Conservation (phyloP, 2,888 invertebrate genomes). For the Noctua fimbriata region DNA sequence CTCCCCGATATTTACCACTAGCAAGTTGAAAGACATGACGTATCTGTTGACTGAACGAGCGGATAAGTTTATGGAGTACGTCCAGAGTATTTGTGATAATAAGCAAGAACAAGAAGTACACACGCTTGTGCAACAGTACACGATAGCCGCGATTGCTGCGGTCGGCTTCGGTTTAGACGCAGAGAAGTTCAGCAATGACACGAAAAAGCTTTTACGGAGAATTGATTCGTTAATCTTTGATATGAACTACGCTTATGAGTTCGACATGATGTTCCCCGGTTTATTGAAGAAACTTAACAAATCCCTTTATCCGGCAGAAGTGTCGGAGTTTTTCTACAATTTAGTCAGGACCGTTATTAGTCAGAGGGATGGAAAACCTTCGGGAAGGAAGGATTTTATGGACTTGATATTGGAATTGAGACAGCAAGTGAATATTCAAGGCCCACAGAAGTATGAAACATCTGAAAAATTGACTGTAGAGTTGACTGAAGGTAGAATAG, state of each 20-base stretch:
- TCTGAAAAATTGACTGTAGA: not conserved
- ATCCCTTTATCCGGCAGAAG: conserved; percentile 53
- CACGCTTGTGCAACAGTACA: conserved; percentile 8
- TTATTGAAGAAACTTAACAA: conserved; percentile 61
- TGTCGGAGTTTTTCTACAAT: not conserved
- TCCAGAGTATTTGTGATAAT: conserved; percentile 6
- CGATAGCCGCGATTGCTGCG: not conserved
- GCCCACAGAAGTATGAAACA: not conserved
- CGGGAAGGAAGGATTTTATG: conserved; percentile 69
- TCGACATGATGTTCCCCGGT: conserved; percentile 68
- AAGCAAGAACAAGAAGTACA: conserved; percentile 17
- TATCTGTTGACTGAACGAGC: conserved; percentile 67
- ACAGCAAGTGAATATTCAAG: not conserved
- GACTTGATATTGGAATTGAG: conserved; percentile 67
- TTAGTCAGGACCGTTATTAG: conserved; percentile 18
- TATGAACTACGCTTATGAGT: conserved; percentile 36
- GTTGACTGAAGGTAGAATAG: conserved; percentile 12
- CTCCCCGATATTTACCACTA: conserved; percentile 73
- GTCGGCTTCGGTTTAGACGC: conserved; percentile 15
- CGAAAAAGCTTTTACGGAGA: not conserved
- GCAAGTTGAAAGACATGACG: conserved; percentile 74
- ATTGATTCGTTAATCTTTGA: conserved; percentile 46
- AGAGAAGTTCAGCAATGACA: conserved; percentile 10
- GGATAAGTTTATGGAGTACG: conserved; percentile 3
- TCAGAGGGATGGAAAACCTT: conserved; percentile 61